phyloP scores from a whole-genome alignment of 2,888 invertebrate genomes.

The Sesia bembeciformis region DNA sequence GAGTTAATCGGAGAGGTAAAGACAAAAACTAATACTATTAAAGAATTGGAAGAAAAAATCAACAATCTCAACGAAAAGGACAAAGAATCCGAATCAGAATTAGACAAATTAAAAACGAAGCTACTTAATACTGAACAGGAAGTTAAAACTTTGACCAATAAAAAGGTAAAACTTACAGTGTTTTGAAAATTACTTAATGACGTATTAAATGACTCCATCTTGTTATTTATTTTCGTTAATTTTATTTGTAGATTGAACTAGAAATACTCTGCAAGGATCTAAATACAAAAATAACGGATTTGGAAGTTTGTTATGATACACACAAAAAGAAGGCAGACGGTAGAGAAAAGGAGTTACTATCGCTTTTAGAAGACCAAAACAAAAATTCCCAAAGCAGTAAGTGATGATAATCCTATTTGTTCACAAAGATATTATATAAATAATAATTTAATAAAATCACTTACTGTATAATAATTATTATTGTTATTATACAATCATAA shows the following conservation, averaged over 20 bases:
- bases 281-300: conserved; percentile 48
- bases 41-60: conserved; percentile 41
- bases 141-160: conserved; percentile 17
- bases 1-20: conserved; percentile 62
- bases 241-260: conserved; percentile 29
- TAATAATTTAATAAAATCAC: too few species aligned
- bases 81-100: conserved; percentile 38
- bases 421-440: too few species aligned
- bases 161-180: conserved; percentile 20
- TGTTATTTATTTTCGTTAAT: too few species aligned
- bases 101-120: conserved; percentile 31
- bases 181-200: too few species aligned
- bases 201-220: too few species aligned
- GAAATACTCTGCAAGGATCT: conserved; percentile 34
- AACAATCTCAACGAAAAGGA: conserved; percentile 22
- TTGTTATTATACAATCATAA: too few species aligned
- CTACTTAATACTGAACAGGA: conserved; percentile 29
- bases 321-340: conserved; percentile 62
- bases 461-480: too few species aligned
- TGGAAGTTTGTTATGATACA: conserved; percentile 69
- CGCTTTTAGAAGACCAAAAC: conserved; percentile 49
- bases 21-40: conserved; percentile 30
- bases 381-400: too few species aligned
- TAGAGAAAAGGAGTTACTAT: conserved; percentile 71
- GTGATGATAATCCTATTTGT: too few species aligned